These are phyloP conservation scores for Gortyna flavago DNA, from an alignment of 2,888 invertebrate genomes.

Conservation along the genomic window DNA sequence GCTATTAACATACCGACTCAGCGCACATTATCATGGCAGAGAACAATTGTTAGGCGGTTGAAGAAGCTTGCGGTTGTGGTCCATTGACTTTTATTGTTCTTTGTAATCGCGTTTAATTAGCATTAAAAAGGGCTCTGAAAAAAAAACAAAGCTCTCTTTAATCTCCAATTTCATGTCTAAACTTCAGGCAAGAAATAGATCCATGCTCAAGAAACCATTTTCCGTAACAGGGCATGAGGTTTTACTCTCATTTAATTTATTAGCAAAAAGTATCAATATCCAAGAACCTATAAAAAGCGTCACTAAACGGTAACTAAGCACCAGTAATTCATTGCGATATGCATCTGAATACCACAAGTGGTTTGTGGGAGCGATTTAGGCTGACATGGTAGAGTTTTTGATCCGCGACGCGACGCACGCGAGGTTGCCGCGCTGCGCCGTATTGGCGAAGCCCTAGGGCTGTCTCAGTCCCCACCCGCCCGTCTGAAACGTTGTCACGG, in stretches of 20 bases:
- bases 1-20: not conserved
- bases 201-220: constrained; percentile 34
- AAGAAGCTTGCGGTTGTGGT: constrained; percentile 43
- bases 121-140: constrained; percentile 28
- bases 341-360: constrained; percentile 71
- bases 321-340: constrained; percentile 71
- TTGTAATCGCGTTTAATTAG: constrained; percentile 54
- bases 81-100: constrained; percentile 48
- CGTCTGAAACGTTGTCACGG: constrained; percentile 43
- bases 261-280: constrained; percentile 59
- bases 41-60: constrained; percentile 14
- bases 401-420: constrained; percentile 65
- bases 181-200: constrained; percentile 38
- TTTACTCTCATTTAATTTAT: constrained; percentile 58
- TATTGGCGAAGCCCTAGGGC: constrained; percentile 57
- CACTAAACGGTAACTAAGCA: constrained; percentile 72
- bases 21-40: constrained; percentile 9
- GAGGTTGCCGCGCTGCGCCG: constrained; percentile 44
- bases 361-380: constrained; percentile 75
- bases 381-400: constrained; percentile 70
- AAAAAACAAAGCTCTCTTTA: constrained; percentile 25
- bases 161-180: constrained; percentile 46
- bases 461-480: constrained; percentile 50
- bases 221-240: constrained; percentile 38
- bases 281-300: constrained; percentile 65